phyloP scores from a whole-genome alignment of 2,797 vertebrate genomes.

The Pseudochaenichthys georgianus region DNA sequence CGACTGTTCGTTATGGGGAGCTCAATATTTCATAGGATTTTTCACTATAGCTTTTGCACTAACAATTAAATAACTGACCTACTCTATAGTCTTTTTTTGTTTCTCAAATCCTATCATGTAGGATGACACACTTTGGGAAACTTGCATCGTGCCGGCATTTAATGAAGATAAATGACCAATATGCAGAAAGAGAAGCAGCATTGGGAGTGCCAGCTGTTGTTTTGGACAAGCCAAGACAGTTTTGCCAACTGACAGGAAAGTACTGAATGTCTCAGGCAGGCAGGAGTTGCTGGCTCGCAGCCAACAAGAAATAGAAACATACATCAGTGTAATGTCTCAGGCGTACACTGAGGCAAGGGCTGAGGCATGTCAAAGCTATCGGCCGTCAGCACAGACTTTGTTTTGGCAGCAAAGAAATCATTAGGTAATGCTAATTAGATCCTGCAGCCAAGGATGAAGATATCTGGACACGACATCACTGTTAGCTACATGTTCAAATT shows the following conservation, averaged over 20 bases:
- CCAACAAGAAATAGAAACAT: constrained; percentile 28
- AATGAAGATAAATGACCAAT: constrained; percentile 50
- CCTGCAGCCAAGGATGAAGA: constrained; percentile 10
- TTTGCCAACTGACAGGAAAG: constrained; percentile 61
- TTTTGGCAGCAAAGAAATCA: constrained; percentile 16
- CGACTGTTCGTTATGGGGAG: too few relatives aligned
- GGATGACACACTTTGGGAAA: constrained; percentile 10
- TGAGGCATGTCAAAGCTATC: constrained; percentile 19
- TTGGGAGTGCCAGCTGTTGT: constrained; percentile 42
- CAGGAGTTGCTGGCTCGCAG: constrained; percentile 25
- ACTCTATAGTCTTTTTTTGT: not conserved
- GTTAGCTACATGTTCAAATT: not conserved
- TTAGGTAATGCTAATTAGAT: constrained; percentile 23
- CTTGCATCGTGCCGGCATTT: not conserved
- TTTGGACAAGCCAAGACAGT: constrained; percentile 16
- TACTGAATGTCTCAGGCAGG: constrained; percentile 2
- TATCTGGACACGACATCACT: not conserved
- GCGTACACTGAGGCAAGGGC: constrained; percentile 22
- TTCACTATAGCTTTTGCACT: not conserved
- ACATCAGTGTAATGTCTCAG: constrained; percentile 22
- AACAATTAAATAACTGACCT: not conserved
- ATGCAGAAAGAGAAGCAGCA: constrained; percentile 8
- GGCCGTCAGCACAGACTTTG: constrained; percentile 10
- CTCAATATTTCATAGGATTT: not conserved
- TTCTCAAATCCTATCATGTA: not conserved